phyloP scores from a whole-genome alignment of 2,888 invertebrate species.

The Caenorhabditis virilis region DNA sequence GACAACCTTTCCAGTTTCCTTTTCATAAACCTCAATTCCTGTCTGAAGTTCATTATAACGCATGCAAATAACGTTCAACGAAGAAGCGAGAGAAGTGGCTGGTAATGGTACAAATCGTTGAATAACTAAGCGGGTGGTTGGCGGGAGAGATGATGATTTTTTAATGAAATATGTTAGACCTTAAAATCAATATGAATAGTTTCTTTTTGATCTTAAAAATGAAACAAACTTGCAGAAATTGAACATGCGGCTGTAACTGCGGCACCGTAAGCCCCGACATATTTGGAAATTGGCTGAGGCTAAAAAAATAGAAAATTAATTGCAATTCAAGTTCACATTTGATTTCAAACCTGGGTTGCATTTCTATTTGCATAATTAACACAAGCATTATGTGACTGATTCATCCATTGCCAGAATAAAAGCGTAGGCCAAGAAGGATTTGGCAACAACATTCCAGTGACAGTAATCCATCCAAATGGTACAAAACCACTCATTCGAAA shows the following conservation, averaged over 20 bases:
- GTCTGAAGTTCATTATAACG: conserved; percentile 67
- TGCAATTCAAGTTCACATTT: no score
- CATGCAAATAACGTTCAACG: conserved; percentile 71
- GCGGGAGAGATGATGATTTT: conserved; percentile 41
- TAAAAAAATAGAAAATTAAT: no score
- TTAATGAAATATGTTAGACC: conserved; percentile 54
- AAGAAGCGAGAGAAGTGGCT: conserved; percentile 61
- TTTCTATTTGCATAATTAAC: conserved; percentile 73
- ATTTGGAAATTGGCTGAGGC: conserved; percentile 69
- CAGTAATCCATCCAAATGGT: conserved; percentile 72
- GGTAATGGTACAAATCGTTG: conserved; percentile 65
- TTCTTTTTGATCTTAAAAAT: no score
- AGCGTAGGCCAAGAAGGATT: conserved; percentile 70
- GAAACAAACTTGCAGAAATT: conserved; percentile 31
- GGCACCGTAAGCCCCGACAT: conserved; percentile 71
- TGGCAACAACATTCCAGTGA: conserved; percentile 72
- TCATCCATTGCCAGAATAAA: conserved; percentile 73
- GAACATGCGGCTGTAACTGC: conserved; percentile 71
- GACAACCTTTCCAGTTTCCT: conserved; percentile 68
- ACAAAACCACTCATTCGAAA: conserved; percentile 73
- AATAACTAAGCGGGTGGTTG: conserved; percentile 70
- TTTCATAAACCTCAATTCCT: conserved; percentile 71
- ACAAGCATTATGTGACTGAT: conserved; percentile 73
- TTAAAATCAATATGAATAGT: conserved; percentile 9
- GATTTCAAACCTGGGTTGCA: conserved; percentile 70